A percentile compares a stretch with the other conserved stretches of the same genome.
Evolutionary conservation across 2,888 invertebrate genomes (phyloP).

Genomic region (Netelia fuscicornis): DNA sequence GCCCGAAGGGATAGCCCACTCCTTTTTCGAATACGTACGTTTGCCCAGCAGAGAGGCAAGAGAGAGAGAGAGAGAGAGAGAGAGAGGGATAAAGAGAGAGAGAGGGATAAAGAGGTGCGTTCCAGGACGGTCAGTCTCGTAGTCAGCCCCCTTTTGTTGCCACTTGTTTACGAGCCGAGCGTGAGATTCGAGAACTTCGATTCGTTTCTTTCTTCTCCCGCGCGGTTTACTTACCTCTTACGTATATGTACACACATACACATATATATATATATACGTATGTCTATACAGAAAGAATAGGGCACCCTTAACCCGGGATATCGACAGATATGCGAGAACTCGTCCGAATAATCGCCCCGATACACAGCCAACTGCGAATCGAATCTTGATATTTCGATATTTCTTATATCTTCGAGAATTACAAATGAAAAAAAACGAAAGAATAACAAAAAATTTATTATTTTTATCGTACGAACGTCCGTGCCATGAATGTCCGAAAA

Average conservation of each 20-base stretch:
- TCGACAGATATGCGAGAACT: constrained; percentile 43
- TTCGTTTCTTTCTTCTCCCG: constrained; percentile 78
- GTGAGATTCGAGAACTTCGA: constrained; percentile 81
- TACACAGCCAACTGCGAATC: constrained; percentile 43
- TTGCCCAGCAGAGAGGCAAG: constrained; percentile 49
- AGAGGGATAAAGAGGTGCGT: constrained; percentile 38
- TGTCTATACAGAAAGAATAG: not conserved
- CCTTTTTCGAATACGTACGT: constrained; percentile 31
- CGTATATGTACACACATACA: not conserved
- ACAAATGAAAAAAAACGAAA: not conserved
- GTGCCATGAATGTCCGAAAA: not conserved
- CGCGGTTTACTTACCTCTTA: constrained; percentile 40
- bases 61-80: constrained; percentile 31
- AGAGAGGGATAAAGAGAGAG: too few species aligned
- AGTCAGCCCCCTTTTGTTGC: constrained; percentile 79
- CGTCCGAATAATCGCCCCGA: constrained; percentile 57
- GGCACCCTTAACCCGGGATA: constrained; percentile 32
- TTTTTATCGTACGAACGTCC: not conserved
- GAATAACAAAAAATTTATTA: not conserved
- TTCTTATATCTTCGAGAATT: not conserved
- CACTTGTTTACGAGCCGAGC: constrained; percentile 83
- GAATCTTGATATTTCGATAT: constrained; percentile 15
- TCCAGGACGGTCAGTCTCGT: constrained; percentile 79
- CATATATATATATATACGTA: constrained; percentile 18
- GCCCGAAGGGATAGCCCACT: constrained; percentile 77